Base-by-base conservation (phyloP, 1,140 invertebrate species). In the Brachionus asplanchnoidis region DNA sequence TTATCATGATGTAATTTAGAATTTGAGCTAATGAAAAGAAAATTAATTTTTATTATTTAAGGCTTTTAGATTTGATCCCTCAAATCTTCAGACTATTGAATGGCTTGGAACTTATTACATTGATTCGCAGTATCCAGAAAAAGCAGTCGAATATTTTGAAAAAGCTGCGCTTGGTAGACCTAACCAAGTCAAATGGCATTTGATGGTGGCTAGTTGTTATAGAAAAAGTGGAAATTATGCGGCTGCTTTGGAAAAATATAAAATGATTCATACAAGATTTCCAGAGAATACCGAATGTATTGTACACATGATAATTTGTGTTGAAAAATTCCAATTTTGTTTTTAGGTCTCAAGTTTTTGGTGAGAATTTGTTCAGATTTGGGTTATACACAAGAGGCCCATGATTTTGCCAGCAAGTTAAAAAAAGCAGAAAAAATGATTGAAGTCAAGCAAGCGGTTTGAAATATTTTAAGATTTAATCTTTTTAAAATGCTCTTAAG, bases 31-130 rank as follows among this genome's bases (percentile, higher is more conserved):
- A 36, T 17, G 42, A 46, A 75, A 91, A 88, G 44, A 3, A 11
- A 32, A 42, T 85, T 84, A 85, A 73, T 85, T 77, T 70, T 28
- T 84, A 75, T 85, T 36, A 20, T 42, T 88, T 90, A n/a, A 95
- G 93, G 94, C 95, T 5, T 95, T 94, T 89, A 93, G 95, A 86
- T 94, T 94, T 88, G 95, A 94, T 89, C 95, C 96, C 73, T 94
- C 94, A 46, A 95, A 95, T 90, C 93, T 97, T 65, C 92, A 93
- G 83, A 95, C 95, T 0, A 94, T 97, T 84, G 94, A 96, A 88
- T 97, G 95, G 93, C 91, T 98, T 32, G 90, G 89, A 60, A 94
- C 94, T 0, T 96, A 97, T 88, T 96, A 95, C 87, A 93, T 97
- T 82, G 94, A 96, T 87, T 93, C 95, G 87, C 94, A 96, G 90